Evolutionary conservation across 2,888 invertebrate species (phyloP), one percentile per base, ranked within the genome.

Genomic region (Lepas anatifera): DNA sequence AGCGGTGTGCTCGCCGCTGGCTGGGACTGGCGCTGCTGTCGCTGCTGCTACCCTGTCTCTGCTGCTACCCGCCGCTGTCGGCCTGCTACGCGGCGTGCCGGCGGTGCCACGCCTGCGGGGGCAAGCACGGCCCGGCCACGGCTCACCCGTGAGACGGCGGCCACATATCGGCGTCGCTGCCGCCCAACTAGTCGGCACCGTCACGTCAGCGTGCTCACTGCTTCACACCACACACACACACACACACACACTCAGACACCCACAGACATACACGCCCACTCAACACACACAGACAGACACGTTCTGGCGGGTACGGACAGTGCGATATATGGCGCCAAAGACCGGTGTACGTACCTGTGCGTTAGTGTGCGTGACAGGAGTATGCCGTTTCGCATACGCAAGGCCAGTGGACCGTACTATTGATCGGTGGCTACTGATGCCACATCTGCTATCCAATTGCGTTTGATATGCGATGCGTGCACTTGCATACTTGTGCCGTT

Each of bases 11-110:
- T 70, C 89, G 89, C 76, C 86, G 92, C 82, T 95, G 95, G 95
- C 80, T 90, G 74, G 90, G 92, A 71, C 82, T 96, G 75, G 87
- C 92, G 39, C 83, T 95, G 73, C 85, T 96, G 70, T 91, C 92
- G 72, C 81, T 95, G 74, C 82, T 95, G 76, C 89, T 95, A 77
- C 96, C 96, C 75, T 96, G 96, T 81, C 84, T 97, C 77, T 96
- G 95, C 86, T 90, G 93, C 82, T 96, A 96, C 83, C 87, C 89
- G 76, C 93, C 94, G 72, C 84, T 95, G 74, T 87, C 88, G 76
- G 87, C 90, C 76, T 88, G 89, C 77, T 94, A 95, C 81, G 85
- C 87, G 82, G 88, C 90, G 77, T 92, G 92, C 69, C 85, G 89
- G 73, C 84, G 86, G 69, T 91, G 92, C 77, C 89, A 88, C 72